phyloP scores from a whole-genome alignment of 2,888 invertebrate species.

The Alcis repandata region DNA sequence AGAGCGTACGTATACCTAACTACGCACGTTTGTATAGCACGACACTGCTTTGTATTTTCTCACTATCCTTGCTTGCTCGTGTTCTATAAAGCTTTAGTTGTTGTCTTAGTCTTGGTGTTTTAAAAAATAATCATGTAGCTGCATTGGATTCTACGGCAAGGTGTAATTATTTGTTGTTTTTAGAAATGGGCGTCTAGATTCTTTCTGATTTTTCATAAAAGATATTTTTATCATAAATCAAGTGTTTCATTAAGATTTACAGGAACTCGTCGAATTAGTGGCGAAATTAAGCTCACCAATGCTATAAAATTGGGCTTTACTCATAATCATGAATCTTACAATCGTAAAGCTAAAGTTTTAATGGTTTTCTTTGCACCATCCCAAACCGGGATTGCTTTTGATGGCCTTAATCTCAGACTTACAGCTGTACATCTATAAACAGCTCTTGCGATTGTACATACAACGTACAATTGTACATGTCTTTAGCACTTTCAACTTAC shows the following conservation, averaged over 20 bases:
- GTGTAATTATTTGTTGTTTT: neutral
- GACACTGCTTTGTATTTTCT: slow-evolving; percentile 69
- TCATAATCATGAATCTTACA: slow-evolving; percentile 36
- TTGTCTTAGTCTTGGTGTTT: slow-evolving; percentile 5
- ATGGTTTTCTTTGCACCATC: slow-evolving; percentile 36
- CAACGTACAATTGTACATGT: no score
- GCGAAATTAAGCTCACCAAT: slow-evolving; percentile 33
- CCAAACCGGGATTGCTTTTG: slow-evolving; percentile 25
- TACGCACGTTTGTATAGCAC: slow-evolving; percentile 70
- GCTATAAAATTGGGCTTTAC: slow-evolving; percentile 33
- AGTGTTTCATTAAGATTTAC: slow-evolving; percentile 27
- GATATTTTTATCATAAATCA: slow-evolving; percentile 22
- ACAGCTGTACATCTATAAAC: slow-evolving; percentile 21
- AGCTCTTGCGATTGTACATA: neutral
- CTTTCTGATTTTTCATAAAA: neutral
- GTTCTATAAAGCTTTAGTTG: slow-evolving; percentile 48
- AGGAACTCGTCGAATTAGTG: slow-evolving; percentile 42
- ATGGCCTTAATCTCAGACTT: slow-evolving; percentile 16
- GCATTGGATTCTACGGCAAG: slow-evolving; percentile 11
- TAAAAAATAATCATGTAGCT: slow-evolving; percentile 42
- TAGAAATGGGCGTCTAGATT: neutral
- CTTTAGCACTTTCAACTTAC: neutral
- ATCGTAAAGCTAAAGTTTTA: slow-evolving; percentile 40
- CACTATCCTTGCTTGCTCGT: slow-evolving; percentile 53
- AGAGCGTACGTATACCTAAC: slow-evolving; percentile 92